phyloP scores from a whole-genome alignment of 2,888 invertebrate species.

The Andricus quercusramuli region DNA sequence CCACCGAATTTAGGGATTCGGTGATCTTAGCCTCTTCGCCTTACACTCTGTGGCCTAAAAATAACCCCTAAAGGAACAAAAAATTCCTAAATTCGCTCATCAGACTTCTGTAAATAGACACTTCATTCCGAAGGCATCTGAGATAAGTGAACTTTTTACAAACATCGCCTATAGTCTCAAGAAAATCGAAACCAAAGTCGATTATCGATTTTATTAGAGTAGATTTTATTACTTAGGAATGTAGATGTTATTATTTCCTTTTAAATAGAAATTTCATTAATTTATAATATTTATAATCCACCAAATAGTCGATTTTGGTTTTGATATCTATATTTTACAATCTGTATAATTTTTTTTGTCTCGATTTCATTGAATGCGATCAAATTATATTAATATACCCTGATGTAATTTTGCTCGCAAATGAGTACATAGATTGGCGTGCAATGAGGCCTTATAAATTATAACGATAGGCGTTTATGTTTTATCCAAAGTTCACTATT shows the following conservation, averaged over 20 bases:
- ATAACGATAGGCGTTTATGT: conserved; percentile 19
- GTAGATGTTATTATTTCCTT: background rate
- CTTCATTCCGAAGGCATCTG: conserved; percentile 27
- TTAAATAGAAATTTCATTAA: background rate
- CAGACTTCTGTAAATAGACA: conserved; percentile 17
- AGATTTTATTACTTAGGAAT: conserved; percentile 17
- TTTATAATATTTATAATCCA: background rate
- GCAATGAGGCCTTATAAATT: conserved; percentile 14
- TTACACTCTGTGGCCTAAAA: conserved; percentile 19
- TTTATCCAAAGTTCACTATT: conserved; percentile 12
- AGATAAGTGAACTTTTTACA: conserved; percentile 19
- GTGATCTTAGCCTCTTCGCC: conserved; percentile 18
- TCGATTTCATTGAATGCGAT: background rate
- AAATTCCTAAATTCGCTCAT: conserved; percentile 12
- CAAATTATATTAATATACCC: too few species aligned
- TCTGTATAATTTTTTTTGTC: background rate
- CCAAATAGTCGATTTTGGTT: background rate
- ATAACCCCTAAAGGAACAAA: conserved; percentile 8
- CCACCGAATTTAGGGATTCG: conserved; percentile 17
- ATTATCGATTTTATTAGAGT: background rate
- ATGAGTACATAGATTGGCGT: conserved; percentile 29
- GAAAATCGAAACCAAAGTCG: conserved; percentile 1
- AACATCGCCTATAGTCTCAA: background rate
- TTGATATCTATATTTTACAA: background rate
- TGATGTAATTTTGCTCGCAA: conserved; percentile 1